These are phyloP conservation scores for Agrochola litura DNA, from an alignment of 2,888 invertebrate species.

Conservation along the genomic window DNA sequence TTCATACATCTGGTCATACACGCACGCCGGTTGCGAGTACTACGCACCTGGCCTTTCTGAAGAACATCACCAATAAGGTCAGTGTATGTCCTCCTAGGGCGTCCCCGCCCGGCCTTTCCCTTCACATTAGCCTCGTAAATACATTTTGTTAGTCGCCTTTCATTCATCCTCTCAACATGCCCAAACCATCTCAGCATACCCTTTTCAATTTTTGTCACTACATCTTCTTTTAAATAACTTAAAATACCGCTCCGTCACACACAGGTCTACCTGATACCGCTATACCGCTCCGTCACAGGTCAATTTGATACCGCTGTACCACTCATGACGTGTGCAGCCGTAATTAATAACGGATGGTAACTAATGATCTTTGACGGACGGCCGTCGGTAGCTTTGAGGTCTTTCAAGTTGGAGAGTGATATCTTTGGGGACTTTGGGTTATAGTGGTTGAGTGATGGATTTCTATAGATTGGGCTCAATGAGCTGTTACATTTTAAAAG, in stretches of 20 bases:
- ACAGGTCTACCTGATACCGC: conserved; percentile 5
- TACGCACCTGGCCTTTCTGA: too few species aligned
- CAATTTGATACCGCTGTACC: conserved; percentile 30
- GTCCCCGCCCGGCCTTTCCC: too few species aligned
- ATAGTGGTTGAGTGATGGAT: not conserved
- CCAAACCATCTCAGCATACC: too few species aligned
- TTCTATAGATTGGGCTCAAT: not conserved
- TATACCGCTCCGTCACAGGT: not conserved
- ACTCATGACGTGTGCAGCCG: conserved; percentile 44
- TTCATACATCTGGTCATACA: too few species aligned
- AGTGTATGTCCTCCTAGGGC: too few species aligned
- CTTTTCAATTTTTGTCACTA: too few species aligned
- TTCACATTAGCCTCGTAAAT: too few species aligned
- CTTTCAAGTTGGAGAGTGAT: conserved; percentile 31
- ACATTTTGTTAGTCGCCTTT: too few species aligned
- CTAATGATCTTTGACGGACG: conserved; percentile 65
- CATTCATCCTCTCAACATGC: too few species aligned
- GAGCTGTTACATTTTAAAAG: not conserved
- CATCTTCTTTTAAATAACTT: too few species aligned
- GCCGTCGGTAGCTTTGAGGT: conserved; percentile 21
- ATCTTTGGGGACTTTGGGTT: conserved; percentile 7
- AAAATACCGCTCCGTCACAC: conserved; percentile 17
- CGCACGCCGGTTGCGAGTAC: too few species aligned
- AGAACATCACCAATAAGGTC: too few species aligned
- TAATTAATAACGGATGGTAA: conserved; percentile 64